These are phyloP conservation scores for Diplolepis rosae DNA, from an alignment of 2,888 invertebrate species.

Conservation along the genomic window DNA sequence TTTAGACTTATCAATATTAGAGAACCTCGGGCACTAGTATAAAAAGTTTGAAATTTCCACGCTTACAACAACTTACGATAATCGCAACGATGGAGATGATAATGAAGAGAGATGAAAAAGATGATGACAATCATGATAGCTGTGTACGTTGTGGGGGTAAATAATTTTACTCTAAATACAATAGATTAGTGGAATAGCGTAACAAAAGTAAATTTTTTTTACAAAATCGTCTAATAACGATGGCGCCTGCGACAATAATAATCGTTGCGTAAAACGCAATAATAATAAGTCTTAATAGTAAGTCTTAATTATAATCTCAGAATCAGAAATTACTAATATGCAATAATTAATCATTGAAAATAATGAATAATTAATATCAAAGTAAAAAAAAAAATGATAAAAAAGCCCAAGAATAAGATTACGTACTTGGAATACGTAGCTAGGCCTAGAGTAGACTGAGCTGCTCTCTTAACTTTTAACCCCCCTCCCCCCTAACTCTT, in stretches of 20 bases:
- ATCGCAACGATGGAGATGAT: slow-evolving; percentile 31
- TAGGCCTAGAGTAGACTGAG: slow-evolving; percentile 67
- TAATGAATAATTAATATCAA: slow-evolving; percentile 28
- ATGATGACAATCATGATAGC: slow-evolving; percentile 25
- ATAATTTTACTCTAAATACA: slow-evolving; percentile 23
- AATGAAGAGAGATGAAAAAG: slow-evolving; percentile 26
- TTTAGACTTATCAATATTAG: not conserved
- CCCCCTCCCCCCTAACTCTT: slow-evolving; percentile 41
- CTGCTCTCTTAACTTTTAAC: slow-evolving; percentile 54
- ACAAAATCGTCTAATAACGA: slow-evolving; percentile 35
- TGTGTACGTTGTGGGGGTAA: slow-evolving; percentile 17
- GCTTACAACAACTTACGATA: slow-evolving; percentile 28
- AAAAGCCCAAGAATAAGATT: slow-evolving; percentile 44
- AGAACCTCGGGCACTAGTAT: slow-evolving; percentile 25
- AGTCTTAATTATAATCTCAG: slow-evolving; percentile 18
- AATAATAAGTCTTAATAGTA: slow-evolving; percentile 15
- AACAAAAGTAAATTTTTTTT: slow-evolving; percentile 22
- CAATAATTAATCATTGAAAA: slow-evolving; percentile 16
- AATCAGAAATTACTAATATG: not conserved
- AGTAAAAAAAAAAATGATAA: slow-evolving; percentile 39
- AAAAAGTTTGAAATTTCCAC: slow-evolving; percentile 15
- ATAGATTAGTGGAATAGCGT: slow-evolving; percentile 30
- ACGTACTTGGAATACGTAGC: slow-evolving; percentile 57
- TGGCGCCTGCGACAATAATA: not conserved
- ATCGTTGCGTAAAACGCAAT: slow-evolving; percentile 31